phyloP scores from a whole-genome alignment of 1,140 invertebrate species.

The Popillia japonica region DNA sequence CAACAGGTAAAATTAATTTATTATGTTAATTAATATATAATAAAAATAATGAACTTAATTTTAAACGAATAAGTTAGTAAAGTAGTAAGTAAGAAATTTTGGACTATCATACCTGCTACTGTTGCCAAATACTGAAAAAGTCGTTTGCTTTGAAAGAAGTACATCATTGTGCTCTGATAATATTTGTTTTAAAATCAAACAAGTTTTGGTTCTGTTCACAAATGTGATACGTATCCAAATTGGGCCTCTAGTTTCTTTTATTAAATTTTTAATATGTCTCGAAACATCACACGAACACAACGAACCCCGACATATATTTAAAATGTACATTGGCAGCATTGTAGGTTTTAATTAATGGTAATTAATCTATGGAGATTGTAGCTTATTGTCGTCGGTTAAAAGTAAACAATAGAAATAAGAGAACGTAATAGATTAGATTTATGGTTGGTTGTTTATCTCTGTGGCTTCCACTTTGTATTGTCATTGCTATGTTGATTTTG shows the following conservation, averaged over 20 bases:
- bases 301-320: not conserved
- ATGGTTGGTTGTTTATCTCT: not conserved
- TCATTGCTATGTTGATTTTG: not conserved
- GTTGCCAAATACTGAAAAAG: not conserved
- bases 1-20: no score
- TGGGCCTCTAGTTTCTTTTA: no score
- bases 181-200: not conserved
- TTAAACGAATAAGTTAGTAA: no score
- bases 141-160: not conserved
- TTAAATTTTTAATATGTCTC: no score
- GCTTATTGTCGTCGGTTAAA: conserved; percentile 5
- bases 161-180: no score
- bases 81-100: no score
- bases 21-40: no score
- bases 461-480: not conserved
- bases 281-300: not conserved
- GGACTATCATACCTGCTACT: not conserved
- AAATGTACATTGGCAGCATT: not conserved
- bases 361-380: conserved; percentile 5
- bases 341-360: not conserved
- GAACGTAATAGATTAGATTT: not conserved
- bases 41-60: no score
- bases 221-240: not conserved
- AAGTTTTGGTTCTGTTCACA: not conserved
- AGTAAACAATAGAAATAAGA: conserved; percentile 11